phyloP scores from a whole-genome alignment of 1,140 invertebrate genomes.

The Drosophila orosa region DNA sequence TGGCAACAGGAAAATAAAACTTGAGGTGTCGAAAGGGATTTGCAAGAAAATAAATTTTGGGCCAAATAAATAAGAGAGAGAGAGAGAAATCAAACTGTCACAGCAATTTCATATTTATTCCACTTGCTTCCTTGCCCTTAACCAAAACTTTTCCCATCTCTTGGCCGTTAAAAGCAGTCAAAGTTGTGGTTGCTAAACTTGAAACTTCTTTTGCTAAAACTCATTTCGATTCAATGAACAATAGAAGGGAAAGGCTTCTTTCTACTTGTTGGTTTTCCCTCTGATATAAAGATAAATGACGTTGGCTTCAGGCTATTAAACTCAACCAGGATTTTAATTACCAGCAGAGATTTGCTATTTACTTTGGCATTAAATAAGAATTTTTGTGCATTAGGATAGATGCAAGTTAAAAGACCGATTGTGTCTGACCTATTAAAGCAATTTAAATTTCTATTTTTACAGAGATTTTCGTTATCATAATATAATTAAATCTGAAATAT shows the following conservation, averaged over 20 bases:
- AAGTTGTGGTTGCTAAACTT: conserved; percentile 39
- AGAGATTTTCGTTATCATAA: not conserved
- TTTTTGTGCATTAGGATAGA: conserved; percentile 16
- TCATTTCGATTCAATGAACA: conserved; percentile 61
- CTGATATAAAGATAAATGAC: conserved; percentile 17
- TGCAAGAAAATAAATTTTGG: conserved; percentile 26
- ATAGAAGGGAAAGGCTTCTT: conserved; percentile 22
- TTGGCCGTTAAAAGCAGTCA: conserved; percentile 23
- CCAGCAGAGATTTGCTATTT: not conserved
- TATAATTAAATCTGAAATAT: not conserved
- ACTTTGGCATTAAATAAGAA: conserved; percentile 1
- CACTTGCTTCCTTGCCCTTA: conserved; percentile 1
- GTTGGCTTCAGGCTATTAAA: conserved; percentile 1
- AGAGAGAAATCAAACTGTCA: conserved; percentile 44
- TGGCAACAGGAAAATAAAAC: conserved; percentile 42
- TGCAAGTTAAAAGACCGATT: not conserved
- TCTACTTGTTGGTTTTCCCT: not conserved
- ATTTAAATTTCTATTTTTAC: not conserved
- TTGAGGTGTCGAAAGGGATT: conserved; percentile 48
- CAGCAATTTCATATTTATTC: conserved; percentile 55
- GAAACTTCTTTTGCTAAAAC: conserved; percentile 32
- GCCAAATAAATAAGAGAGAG: conserved; percentile 5
- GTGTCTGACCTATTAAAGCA: not conserved
- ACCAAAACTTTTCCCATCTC: conserved; percentile 37
- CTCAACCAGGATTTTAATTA: not conserved